Base-by-base conservation (phyloP, 23 tunicate genomes). In the Ascidia mentula region DNA sequence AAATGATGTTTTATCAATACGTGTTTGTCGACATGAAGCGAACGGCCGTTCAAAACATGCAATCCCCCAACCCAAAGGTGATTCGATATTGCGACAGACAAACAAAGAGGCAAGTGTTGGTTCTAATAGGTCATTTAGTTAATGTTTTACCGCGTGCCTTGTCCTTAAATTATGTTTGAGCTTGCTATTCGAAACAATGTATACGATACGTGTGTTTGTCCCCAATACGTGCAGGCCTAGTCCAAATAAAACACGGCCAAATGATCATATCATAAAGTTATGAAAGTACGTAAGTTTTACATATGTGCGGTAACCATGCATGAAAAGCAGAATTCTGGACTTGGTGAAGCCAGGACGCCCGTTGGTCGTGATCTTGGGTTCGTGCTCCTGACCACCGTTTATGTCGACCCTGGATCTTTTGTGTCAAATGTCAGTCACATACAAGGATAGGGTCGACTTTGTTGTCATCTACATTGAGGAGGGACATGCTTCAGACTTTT, bases 381-480 rank as follows among this genome's bases (percentile, higher is more conserved):
- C 78, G 39, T 74, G 78, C 24, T 74, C 78, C 78, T 74, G 78
- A 74, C 78, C 78, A 7, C 78, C 78, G 6, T 74, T 74, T 36
- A 74, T 74, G 78, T 26, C 33, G 39, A 40, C 46, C 22, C 53
- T 74, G 53, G 65, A 53, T 53, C 65, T 79, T 69, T 79, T 79
- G 40, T 31, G 26, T 18, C 42, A 77, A 0, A 34, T 82, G 34
- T 53, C 72, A 26, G 45, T 35, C 8, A 45, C 37, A 32, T 87
- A 45, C 61, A 18, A 69, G 17, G 86, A 76, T 28, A 40, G 42
- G 37, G 86, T 65, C 36, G 86, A 87, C 46, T 46, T 87, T 65
- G 40, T 81, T 0, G 32, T 69, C 45, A 74, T 87, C 36, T 87
- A 87, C 53, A 87, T 87, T 46, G 92, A 81, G 38, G 92, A 87